phyloP scores from a whole-genome alignment of 2,888 invertebrate genomes.

The Heliconius erato region DNA sequence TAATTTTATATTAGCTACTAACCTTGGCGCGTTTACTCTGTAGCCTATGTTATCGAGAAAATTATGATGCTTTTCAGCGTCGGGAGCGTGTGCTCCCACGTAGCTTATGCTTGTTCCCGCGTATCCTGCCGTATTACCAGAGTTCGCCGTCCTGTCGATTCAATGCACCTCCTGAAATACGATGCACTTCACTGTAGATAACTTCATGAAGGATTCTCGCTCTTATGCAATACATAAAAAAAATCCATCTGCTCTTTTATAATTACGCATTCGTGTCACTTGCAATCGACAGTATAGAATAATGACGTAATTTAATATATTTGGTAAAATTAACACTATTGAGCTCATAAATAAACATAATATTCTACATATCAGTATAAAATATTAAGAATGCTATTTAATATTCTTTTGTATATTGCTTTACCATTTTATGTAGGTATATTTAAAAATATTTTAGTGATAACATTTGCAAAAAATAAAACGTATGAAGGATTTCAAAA shows the following conservation, averaged over 20 bases:
- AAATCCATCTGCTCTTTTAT: slow-evolving; percentile 50
- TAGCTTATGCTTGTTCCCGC: slow-evolving; percentile 77
- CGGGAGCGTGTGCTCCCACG: slow-evolving; percentile 81
- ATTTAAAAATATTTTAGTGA: neutral
- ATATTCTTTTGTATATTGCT: neutral
- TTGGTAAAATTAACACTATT: slow-evolving; percentile 63
- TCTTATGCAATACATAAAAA: slow-evolving; percentile 44
- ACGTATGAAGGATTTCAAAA: neutral
- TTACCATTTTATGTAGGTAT: neutral
- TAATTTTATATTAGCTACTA: slow-evolving; percentile 65
- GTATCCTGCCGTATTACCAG: slow-evolving; percentile 88
- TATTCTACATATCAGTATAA: neutral
- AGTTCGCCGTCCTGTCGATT: slow-evolving; percentile 89
- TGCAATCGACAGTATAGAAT: slow-evolving; percentile 42
- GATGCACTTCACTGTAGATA: slow-evolving; percentile 71
- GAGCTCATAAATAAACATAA: neutral
- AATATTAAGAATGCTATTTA: neutral
- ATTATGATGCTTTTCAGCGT: slow-evolving; percentile 81
- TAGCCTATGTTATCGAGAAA: slow-evolving; percentile 85
- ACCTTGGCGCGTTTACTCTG: slow-evolving; percentile 88
- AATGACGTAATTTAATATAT: slow-evolving; percentile 69
- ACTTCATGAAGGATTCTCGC: slow-evolving; percentile 36
- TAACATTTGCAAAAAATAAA: neutral
- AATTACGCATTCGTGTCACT: slow-evolving; percentile 45
- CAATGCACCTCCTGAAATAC: slow-evolving; percentile 88